Evolutionary conservation across 1,140 invertebrate species (phyloP).

Genomic region (Aricia agestis): DNA sequence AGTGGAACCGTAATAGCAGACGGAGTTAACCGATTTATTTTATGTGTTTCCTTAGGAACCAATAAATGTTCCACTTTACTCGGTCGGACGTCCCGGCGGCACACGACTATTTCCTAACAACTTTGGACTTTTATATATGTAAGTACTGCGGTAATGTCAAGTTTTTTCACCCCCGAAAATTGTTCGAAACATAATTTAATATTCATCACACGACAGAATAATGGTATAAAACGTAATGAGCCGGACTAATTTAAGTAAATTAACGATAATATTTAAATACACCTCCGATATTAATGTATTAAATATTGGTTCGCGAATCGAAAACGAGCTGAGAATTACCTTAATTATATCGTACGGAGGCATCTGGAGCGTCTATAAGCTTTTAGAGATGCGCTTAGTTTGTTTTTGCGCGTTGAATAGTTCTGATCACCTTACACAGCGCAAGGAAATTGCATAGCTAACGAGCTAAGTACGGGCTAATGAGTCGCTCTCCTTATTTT

Average conservation of each 20-base stretch:
- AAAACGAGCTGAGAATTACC: background rate
- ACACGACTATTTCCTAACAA: background rate
- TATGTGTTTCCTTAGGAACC: slow-evolving; percentile 49
- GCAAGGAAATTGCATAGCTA: slow-evolving; percentile 41
- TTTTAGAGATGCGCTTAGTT: background rate
- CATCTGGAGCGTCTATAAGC: background rate
- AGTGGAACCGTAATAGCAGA: slow-evolving; percentile 34
- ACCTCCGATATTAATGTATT: background rate
- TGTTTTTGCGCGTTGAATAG: background rate
- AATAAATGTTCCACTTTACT: slow-evolving; percentile 50
- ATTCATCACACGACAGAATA: background rate
- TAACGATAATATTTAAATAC: background rate
- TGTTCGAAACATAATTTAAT: background rate
- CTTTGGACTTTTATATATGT: background rate
- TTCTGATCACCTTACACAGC: slow-evolving; percentile 38
- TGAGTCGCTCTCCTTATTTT: slow-evolving; percentile 41
- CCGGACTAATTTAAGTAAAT: background rate
- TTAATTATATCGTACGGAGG: background rate
- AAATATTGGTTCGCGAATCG: slow-evolving; percentile 1
- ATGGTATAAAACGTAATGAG: background rate
- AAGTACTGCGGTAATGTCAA: background rate
- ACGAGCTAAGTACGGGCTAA: slow-evolving; percentile 46
- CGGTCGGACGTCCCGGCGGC: slow-evolving; percentile 27
- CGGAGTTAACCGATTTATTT: slow-evolving; percentile 49
- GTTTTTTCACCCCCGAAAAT: too few species aligned